phyloP scores from a whole-genome alignment of 23 tunicate species.

The Trididemnum nubilum region DNA sequence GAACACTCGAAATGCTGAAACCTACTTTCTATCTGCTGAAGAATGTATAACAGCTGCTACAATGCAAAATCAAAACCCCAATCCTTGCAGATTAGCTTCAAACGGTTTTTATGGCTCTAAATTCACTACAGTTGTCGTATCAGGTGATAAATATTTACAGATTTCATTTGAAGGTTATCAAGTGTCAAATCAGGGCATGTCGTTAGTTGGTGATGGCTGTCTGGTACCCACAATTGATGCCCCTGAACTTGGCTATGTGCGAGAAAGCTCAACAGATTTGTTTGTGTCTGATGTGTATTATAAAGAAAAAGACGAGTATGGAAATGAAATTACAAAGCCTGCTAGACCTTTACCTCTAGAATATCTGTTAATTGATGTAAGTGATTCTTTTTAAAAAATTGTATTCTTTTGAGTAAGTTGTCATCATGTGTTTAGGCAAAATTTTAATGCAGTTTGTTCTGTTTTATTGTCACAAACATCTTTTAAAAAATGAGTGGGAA shows the following conservation, averaged over 20 bases:
- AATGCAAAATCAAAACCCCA: constrained; percentile 65
- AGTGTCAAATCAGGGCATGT: constrained; percentile 94
- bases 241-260: constrained; percentile 84
- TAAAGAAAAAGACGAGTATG: constrained; percentile 88
- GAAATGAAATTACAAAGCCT: constrained; percentile 83
- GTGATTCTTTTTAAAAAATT: no score
- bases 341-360: constrained; percentile 88
- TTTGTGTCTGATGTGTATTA: constrained; percentile 86
- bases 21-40: constrained; percentile 85
- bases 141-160: constrained; percentile 72
- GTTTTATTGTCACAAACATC: no score
- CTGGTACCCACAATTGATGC: constrained; percentile 90
- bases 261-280: constrained; percentile 78
- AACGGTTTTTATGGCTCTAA: constrained; percentile 85
- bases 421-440: no score
- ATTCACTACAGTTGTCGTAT: constrained; percentile 82
- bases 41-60: constrained; percentile 90
- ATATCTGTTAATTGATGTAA: constrained; percentile 76
- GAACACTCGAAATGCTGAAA: constrained; percentile 66
- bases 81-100: constrained; percentile 83
- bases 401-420: no score
- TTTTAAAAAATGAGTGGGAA: no score
- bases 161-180: constrained; percentile 94
- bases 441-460: no score
- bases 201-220: constrained; percentile 68